Percentiles rank a stretch among this genome's conserved stretches.
Evolutionary conservation across 30 jellyfish, hydroid and myxozoan species (phyloP).

Genomic region (Rhopilema esculentum): DNA sequence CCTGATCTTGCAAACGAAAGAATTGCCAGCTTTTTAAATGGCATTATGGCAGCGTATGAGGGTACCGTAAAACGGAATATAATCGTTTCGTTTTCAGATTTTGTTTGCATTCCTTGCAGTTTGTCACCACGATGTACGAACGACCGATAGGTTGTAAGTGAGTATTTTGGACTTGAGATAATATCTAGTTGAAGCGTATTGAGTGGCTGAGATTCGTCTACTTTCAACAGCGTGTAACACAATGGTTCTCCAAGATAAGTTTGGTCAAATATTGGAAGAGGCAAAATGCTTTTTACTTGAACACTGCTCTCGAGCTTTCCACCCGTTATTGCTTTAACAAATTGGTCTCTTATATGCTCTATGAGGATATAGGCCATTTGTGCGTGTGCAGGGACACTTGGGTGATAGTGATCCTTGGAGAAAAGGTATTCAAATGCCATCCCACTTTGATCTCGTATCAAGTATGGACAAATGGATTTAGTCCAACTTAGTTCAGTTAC

Average conservation of each 20-base stretch:
- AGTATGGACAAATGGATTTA: conserved; percentile 63
- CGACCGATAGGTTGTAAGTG: conserved; percentile 62
- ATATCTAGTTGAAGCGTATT: conserved; percentile 61
- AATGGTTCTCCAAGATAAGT: conserved; percentile 65
- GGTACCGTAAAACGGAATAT: conserved; percentile 66
- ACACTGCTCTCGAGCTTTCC: neutral
- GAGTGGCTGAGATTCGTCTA: conserved; percentile 54
- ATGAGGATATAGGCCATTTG: conserved; percentile 79
- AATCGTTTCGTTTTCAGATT: conserved; percentile 50
- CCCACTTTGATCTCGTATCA: conserved; percentile 74
- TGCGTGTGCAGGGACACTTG: conserved; percentile 79
- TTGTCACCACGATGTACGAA: conserved; percentile 67
- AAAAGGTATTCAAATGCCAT: conserved; percentile 74
- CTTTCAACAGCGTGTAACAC: conserved; percentile 71
- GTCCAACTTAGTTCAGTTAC: conserved; percentile 83
- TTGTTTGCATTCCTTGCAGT: conserved; percentile 63
- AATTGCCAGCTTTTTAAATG: conserved; percentile 50
- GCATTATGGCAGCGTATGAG: conserved; percentile 49
- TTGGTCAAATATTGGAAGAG: conserved; percentile 61
- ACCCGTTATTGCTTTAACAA: conserved; percentile 48
- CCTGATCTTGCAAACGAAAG: conserved; percentile 74
- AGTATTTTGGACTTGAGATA: conserved; percentile 65
- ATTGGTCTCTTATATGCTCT: conserved; percentile 76
- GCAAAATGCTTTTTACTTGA: conserved; percentile 26
- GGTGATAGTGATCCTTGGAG: conserved; percentile 70